phyloP scores from a whole-genome alignment of 2,888 invertebrate genomes.

The Phanerotoma sp. region DNA sequence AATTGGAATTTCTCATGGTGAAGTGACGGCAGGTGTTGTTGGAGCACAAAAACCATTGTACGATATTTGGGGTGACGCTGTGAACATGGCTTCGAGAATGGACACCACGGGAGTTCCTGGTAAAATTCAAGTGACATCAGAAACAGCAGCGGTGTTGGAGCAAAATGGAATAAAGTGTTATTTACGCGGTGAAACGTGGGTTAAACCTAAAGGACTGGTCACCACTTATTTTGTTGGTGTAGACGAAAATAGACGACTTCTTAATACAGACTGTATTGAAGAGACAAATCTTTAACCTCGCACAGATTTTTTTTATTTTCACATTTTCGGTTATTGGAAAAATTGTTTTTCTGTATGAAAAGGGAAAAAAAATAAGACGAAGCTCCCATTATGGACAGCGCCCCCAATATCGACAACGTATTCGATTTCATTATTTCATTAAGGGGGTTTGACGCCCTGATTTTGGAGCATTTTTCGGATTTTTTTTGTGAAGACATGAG shows the following conservation, averaged over 20 bases:
- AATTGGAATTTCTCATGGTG: slow-evolving; percentile 85
- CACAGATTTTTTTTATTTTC: not conserved
- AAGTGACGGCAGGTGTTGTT: slow-evolving; percentile 91
- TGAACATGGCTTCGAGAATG: slow-evolving; percentile 96
- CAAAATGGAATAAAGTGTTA: slow-evolving; percentile 70
- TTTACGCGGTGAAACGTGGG: slow-evolving; percentile 69
- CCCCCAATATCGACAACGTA: too few species aligned
- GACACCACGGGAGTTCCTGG: slow-evolving; percentile 85
- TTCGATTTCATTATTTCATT: too few species aligned
- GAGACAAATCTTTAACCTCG: slow-evolving; percentile 46
- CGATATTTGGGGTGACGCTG: slow-evolving; percentile 97
- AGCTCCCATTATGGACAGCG: too few species aligned
- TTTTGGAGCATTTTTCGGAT: too few species aligned
- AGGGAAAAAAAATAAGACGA: too few species aligned
- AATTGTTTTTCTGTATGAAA: too few species aligned
- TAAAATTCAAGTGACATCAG: slow-evolving; percentile 75
- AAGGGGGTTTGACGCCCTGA: too few species aligned
- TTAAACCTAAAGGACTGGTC: slow-evolving; percentile 71
- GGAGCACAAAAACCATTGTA: slow-evolving; percentile 92
- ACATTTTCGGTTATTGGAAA: too few species aligned
- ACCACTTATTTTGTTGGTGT: slow-evolving; percentile 74
- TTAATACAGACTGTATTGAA: slow-evolving; percentile 40
- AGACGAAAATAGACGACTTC: slow-evolving; percentile 60
- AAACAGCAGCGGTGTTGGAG: slow-evolving; percentile 69
- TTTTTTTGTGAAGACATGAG: too few species aligned